Evolutionary conservation across 2,888 invertebrate genomes (phyloP).

Genomic region (Brachyptera risi): DNA sequence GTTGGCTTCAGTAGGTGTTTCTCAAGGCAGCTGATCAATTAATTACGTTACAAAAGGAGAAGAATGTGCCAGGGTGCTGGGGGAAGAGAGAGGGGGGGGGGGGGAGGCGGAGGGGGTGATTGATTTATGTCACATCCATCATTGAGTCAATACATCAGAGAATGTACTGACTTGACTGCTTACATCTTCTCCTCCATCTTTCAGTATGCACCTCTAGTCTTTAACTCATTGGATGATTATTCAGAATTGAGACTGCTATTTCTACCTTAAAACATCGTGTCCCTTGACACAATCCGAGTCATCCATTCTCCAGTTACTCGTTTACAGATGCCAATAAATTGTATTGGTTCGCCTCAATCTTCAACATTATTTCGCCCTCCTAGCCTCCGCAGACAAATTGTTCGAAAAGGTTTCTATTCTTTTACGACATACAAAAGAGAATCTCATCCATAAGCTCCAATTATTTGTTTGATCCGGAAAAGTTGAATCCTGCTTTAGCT

Average conservation of each 20-base stretch:
- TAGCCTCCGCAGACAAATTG: slow-evolving; percentile 2
- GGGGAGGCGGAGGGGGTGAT: slow-evolving; percentile 25
- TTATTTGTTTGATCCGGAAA: slow-evolving; percentile 18
- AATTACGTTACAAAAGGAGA: slow-evolving; percentile 17
- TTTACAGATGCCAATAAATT: slow-evolving; percentile 32
- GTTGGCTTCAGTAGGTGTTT: no score
- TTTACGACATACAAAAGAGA: slow-evolving; percentile 1
- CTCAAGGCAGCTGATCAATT: slow-evolving; percentile 20
- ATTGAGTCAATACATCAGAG: slow-evolving; percentile 32
- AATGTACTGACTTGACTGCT: no score
- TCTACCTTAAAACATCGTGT: no score
- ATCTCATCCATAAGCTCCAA: slow-evolving; percentile 14
- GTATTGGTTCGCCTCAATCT: slow-evolving; percentile 30
- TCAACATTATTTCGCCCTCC: not conserved
- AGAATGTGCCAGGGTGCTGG: no score
- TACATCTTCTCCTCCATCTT: no score
- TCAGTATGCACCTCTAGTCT: not conserved
- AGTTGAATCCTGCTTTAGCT: no score
- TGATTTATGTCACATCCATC: slow-evolving; percentile 32
- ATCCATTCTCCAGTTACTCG: slow-evolving; percentile 31
- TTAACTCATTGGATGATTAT: not conserved
- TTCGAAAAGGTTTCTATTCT: not conserved
- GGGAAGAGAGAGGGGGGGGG: slow-evolving; percentile 6
- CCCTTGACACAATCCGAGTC: slow-evolving; percentile 17
- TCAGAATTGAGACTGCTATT: not conserved